These are phyloP conservation scores for Drosophila niveifrons DNA, from an alignment of 2,888 invertebrate genomes.

Conservation along the genomic window DNA sequence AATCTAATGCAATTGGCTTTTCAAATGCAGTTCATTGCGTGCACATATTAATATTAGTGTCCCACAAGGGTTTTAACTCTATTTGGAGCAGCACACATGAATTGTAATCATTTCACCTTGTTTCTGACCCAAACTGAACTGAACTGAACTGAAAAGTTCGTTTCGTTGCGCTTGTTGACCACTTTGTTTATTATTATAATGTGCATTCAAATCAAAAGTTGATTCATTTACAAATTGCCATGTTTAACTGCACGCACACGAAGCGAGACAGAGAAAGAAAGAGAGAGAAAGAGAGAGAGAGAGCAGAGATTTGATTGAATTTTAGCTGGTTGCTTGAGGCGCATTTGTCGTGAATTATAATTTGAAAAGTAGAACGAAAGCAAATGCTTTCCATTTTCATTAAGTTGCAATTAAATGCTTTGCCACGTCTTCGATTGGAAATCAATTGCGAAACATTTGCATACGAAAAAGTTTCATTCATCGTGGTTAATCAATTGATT, in stretches of 20 bases:
- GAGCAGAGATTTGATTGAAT: not conserved
- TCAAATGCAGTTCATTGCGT: too few species aligned
- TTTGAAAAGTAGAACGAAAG: not conserved
- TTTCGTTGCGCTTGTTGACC: not conserved
- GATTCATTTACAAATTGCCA: constrained; percentile 71
- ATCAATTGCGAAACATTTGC: constrained; percentile 32
- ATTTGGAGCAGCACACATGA: too few species aligned
- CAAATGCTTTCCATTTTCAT: constrained; percentile 1
- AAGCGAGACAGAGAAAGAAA: too few species aligned
- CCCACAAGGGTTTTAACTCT: too few species aligned
- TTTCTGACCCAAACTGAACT: too few species aligned
- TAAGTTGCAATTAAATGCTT: not conserved
- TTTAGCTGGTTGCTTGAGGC: not conserved
- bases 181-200: constrained; percentile 56
- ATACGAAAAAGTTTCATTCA: constrained; percentile 9
- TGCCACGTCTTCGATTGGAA: not conserved
- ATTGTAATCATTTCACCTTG: too few species aligned
- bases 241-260: constrained; percentile 34
- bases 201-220: constrained; percentile 68
- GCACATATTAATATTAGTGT: too few species aligned
- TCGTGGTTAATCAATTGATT: not conserved
- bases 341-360: not conserved
- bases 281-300: not conserved
- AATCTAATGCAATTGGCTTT: too few species aligned
- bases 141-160: too few species aligned